Base-by-base conservation (phyloP, 2,797 vertebrate genomes). In the Lophius americanus region DNA sequence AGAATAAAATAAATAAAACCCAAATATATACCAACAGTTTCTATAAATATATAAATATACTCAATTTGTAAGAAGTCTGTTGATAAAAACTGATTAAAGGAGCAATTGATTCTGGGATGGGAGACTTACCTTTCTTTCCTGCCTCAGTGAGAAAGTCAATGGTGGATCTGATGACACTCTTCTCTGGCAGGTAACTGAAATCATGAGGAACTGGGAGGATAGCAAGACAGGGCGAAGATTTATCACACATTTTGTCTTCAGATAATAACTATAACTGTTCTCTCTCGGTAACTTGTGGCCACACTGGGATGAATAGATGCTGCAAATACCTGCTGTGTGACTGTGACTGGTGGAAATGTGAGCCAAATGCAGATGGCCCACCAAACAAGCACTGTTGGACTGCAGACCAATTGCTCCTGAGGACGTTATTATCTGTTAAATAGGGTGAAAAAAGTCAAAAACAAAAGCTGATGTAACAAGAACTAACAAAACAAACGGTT, bases 381-480 rank as follows among this genome's bases (percentile, higher is more conserved):
- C 68, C 76, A 98, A 91, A 89, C 93, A 95, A n/a, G 95, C 91
- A 54, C 96, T 95, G 83, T 98, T 98, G 79, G 96, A 96, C 84
- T 98, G 97, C 83, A 99, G 90, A 47, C 96, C 97, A 68, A 98
- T 95, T 46, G 95, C 94, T 57, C 95, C 95, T 0, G 97, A 98
- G 82, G 95, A 94, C 11, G 92, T 94, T 58, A 98, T 89, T 70
- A 96, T 90, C 97, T 99, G 82, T 9, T 35, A n/a, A 52, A 7
- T 23, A 23, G 23, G 23, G 23, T 23, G 9, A 32, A 3, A 33
- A n/a, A 49, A 23, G 7, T 23, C 23, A 23, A 46, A 46, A n/a
- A 47, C 4, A 3, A 51, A 3, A 11, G 50, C 50, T 12, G 6
- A 32, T 9, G 13, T 46, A 46, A 9, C 44, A 46, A 4, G 4